Evolutionary conservation across 2,888 invertebrate genomes (phyloP), one percentile per base, ranked within the genome.

Genomic region (Ichneumon xanthorius): DNA sequence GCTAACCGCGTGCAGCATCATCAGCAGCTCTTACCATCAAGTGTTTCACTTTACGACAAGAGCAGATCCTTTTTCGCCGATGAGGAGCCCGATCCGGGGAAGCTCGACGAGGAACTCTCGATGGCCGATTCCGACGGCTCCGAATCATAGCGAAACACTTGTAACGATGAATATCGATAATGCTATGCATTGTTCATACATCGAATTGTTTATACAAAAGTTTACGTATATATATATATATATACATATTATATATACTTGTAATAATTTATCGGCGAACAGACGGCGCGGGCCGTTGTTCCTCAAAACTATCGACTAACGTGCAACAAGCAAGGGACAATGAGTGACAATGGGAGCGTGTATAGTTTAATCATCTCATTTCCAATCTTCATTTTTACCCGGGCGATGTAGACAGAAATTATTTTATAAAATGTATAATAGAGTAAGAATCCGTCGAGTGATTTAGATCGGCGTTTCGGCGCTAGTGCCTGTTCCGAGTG

Each of bases 201-300:
- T 45, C 58, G 73, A 73, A 45, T 82, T 67, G 22, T 78, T 78
- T 82, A 70, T 77, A 67, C 26, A 26, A n/a, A 37, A 71, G 45
- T 70, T 70, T 61, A 70, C 30, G 45, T 80, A 55, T 50, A 45
- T 48, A 58, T 58, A 58, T 14, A 45, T 58, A 58, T 58, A 58
- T 4, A 58, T 22, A 45, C 22, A 58, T 37, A 37, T 37, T 40
- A 40, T 40, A 11, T 55, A 55, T 55, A 68, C 40, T 45, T 67
- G 45, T 81, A 79, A 76, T 85, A 48, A 85, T 85, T 85, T 82
- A 82, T 85, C 75, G 63, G 11, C 75, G 65, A 75, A 55, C 55
- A 19, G 3, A 22, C 68, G 65, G 19, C 58, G 81, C 63, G 67
- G 65, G 68, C 73, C 80, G 84, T 73, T 71, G 37, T 73, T 78